Conservation (phyloP, 2,888 invertebrate species). For the Tetramorium bicarinatum region DNA sequence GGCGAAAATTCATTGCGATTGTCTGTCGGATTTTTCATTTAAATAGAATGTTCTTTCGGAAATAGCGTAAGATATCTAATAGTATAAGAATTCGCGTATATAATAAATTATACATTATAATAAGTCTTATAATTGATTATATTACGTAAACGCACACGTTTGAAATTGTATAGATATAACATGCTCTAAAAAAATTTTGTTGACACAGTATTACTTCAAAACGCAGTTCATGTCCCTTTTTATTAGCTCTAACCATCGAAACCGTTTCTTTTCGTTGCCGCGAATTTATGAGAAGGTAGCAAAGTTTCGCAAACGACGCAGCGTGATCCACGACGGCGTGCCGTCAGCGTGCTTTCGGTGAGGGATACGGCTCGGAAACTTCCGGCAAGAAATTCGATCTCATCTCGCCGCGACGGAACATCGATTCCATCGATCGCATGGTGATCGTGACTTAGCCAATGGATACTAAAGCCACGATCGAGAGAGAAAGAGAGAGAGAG, state of each 20-base stretch:
- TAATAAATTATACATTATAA: not conserved
- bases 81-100: not conserved
- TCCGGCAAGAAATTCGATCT: slow-evolving; percentile 65
- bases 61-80: not conserved
- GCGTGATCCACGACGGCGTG: slow-evolving; percentile 55
- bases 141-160: not conserved
- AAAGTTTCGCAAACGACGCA: slow-evolving; percentile 54
- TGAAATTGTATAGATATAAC: not conserved
- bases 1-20: slow-evolving; percentile 9
- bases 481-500: slow-evolving; percentile 60
- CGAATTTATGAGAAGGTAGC: slow-evolving; percentile 13
- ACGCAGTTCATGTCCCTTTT: not conserved
- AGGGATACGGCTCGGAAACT: slow-evolving; percentile 45
- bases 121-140: not conserved
- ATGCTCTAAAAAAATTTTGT: not conserved
- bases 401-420: slow-evolving; percentile 59
- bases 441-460: slow-evolving; percentile 62
- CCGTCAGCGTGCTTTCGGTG: not conserved
- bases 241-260: not conserved
- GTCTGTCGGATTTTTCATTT: not conserved
- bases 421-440: slow-evolving; percentile 70
- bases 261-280: not conserved
- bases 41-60: not conserved
- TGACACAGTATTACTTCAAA: not conserved
- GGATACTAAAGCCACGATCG: slow-evolving; percentile 66